Evolutionary conservation across 2,888 invertebrate genomes (phyloP).

Genomic region (Drosophila incognita): DNA sequence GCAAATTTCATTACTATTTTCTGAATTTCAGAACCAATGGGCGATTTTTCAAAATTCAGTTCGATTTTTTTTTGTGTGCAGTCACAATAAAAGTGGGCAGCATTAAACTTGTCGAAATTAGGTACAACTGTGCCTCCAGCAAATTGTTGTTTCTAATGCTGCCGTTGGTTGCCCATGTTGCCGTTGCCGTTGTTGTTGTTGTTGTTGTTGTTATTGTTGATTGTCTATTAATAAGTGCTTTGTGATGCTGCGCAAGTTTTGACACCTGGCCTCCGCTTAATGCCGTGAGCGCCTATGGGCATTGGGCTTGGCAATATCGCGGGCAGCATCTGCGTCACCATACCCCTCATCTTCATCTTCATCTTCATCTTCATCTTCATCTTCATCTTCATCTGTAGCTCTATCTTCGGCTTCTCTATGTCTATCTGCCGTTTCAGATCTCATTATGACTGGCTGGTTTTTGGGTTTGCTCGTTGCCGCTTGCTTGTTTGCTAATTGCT

Average conservation of each 20-base stretch:
- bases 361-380: not conserved
- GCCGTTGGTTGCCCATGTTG: not conserved
- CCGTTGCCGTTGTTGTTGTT: not conserved
- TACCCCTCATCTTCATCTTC: not conserved
- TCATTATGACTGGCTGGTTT: slow-evolving; percentile 7
- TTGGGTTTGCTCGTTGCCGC: not conserved
- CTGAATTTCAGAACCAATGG: not conserved
- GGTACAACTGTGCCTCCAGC: slow-evolving; percentile 8
- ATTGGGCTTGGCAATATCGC: slow-evolving; percentile 9
- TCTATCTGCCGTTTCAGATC: not conserved
- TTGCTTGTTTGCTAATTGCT: slow-evolving; percentile 10
- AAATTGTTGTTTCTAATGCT: slow-evolving; percentile 8
- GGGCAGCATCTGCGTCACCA: slow-evolving; percentile 4
- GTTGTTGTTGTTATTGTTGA: slow-evolving; percentile 1
- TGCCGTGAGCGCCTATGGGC: slow-evolving; percentile 3
- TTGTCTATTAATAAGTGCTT: slow-evolving; percentile 24
- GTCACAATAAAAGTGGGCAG: not conserved
- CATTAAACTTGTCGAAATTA: slow-evolving; percentile 29
- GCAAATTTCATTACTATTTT: not conserved
- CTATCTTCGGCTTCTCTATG: not conserved
- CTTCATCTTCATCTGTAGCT: not conserved
- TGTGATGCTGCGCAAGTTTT: slow-evolving; percentile 43
- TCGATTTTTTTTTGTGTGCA: not conserved
- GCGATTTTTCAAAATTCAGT: not conserved
- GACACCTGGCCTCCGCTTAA: slow-evolving; percentile 47